Evolutionary conservation across 2,797 vertebrate species (phyloP).

Genomic region (Mastacembelus armatus): DNA sequence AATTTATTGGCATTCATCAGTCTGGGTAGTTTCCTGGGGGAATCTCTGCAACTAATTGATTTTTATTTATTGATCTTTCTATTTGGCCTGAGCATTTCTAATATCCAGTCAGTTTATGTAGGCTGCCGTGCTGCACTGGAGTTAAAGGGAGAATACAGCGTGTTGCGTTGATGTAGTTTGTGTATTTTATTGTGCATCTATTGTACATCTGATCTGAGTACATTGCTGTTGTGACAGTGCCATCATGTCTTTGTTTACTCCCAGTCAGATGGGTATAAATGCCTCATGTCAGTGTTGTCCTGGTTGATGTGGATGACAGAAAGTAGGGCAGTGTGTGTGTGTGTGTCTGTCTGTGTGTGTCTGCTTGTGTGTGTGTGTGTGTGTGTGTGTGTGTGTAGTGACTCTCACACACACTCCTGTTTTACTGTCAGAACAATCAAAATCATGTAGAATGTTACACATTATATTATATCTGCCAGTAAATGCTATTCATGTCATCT

Average conservation of each 20-base stretch:
- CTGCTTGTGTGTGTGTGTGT: no score
- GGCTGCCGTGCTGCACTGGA: not conserved
- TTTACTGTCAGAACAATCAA: slow-evolving; percentile 14
- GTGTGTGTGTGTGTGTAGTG: slow-evolving; percentile 17
- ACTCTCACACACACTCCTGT: slow-evolving; percentile 4
- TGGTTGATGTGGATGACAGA: slow-evolving; percentile 29
- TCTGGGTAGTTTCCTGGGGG: not conserved
- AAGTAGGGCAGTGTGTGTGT: slow-evolving; percentile 39
- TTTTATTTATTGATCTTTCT: not conserved
- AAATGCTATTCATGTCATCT: not conserved
- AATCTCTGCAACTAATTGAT: not conserved
- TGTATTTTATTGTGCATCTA: no score
- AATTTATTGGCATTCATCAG: not conserved
- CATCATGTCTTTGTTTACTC: slow-evolving; percentile 9
- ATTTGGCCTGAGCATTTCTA: not conserved
- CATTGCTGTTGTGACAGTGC: no score
- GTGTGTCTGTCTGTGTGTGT: no score
- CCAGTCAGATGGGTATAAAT: slow-evolving; percentile 4
- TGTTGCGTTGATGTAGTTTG: no score
- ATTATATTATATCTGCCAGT: not conserved
- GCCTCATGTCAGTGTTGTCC: slow-evolving; percentile 29
- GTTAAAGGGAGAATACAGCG: not conserved
- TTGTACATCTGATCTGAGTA: not conserved
- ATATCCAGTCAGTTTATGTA: not conserved
- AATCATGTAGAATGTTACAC: not conserved